Percentiles rank a stretch among this genome's conserved stretches.
Evolutionary conservation across 2,888 invertebrate genomes (phyloP).

Genomic region (Prosapia bicincta): DNA sequence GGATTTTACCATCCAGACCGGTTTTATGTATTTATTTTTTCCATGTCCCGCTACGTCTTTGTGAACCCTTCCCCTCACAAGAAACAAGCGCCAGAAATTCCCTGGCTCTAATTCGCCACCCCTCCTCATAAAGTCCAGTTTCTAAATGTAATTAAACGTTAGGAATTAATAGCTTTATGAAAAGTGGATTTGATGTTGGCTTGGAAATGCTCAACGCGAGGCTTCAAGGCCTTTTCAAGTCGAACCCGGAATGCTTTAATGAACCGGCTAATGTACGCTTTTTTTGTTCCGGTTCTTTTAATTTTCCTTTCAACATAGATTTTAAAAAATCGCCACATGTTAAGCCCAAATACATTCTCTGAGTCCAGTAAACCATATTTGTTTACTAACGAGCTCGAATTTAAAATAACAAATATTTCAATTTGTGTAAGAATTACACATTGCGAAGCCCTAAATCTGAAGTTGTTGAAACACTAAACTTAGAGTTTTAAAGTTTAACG

Average conservation of each 20-base stretch:
- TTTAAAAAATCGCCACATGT: too few relatives aligned
- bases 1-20: conserved; percentile 6
- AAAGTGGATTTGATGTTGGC: neutral
- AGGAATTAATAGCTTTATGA: conserved; percentile 27
- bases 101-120: conserved; percentile 6
- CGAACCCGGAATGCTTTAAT: neutral
- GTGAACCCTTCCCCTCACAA: conserved; percentile 18
- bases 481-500: too few relatives aligned
- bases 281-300: too few relatives aligned
- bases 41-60: conserved; percentile 2
- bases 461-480: too few relatives aligned
- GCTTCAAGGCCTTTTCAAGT: neutral
- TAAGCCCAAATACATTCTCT: too few relatives aligned
- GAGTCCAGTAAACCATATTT: too few relatives aligned
- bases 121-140: neutral
- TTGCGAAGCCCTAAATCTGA: too few relatives aligned
- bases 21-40: conserved; percentile 27
- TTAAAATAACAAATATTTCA: too few relatives aligned
- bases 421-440: too few relatives aligned
- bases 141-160: conserved; percentile 26
- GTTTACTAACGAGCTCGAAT: too few relatives aligned
- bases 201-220: neutral
- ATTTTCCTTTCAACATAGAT: too few relatives aligned
- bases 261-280: neutral
- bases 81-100: neutral